Conservation (phyloP, 2,888 invertebrate genomes). For the Chalcosyrphus nemorum region DNA sequence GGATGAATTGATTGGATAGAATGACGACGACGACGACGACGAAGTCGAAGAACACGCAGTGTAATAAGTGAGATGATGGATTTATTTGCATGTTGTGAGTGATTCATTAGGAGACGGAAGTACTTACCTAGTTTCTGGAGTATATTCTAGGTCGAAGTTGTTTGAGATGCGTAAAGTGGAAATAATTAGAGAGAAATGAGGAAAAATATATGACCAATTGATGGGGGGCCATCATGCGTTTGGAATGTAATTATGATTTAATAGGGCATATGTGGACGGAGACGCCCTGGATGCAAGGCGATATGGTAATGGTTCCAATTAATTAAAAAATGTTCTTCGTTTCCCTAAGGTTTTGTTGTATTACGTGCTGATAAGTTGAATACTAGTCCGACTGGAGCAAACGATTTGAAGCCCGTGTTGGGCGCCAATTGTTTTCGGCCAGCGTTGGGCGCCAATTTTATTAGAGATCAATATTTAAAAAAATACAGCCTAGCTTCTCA, state of each 20-base stretch:
- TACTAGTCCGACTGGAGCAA: no score
- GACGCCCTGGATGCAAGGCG: not conserved
- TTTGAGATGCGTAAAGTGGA: constrained; percentile 34
- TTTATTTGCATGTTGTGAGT: constrained; percentile 68
- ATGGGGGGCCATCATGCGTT: constrained; percentile 31
- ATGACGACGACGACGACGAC: not conserved
- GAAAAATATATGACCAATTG: constrained; percentile 29
- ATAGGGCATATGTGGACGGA: constrained; percentile 15
- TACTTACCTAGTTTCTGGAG: constrained; percentile 56
- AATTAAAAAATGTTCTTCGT: not conserved
- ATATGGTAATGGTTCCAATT: not conserved
- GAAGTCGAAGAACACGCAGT: constrained; percentile 6
- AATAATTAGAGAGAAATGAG: constrained; percentile 52
- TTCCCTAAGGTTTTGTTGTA: not conserved
- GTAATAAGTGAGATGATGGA: constrained; percentile 67
- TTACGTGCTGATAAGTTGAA: no score
- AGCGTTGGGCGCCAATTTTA: no score
- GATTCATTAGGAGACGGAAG: constrained; percentile 71
- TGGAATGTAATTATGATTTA: constrained; percentile 42
- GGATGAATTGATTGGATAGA: constrained; percentile 50
- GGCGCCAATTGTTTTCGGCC: no score
- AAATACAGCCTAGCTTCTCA: no score
- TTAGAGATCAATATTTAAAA: no score
- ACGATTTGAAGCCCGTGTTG: no score
- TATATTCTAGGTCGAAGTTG: constrained; percentile 54